Base-by-base conservation (phyloP, 2,888 invertebrate genomes). In the Dasypogon diadema region DNA sequence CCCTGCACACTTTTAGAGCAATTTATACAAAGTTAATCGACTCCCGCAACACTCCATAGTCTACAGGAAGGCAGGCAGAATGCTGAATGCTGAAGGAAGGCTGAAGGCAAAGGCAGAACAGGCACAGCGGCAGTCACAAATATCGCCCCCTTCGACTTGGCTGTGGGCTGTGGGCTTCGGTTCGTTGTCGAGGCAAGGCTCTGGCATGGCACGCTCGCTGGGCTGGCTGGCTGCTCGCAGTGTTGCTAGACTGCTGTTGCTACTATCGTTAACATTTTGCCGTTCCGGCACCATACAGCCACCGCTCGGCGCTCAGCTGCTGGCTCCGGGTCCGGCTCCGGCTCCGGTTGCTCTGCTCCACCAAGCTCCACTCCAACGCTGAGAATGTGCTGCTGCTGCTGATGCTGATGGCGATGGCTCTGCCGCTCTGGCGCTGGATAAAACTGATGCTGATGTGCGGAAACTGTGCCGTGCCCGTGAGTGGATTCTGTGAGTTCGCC, bases 21-120 rank as follows among this genome's bases (percentile, higher is more conserved):
- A 78, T 79, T 79, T 78, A 78, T 77, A 79, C 78, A 76, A 80
- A 80, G 80, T 80, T 80, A 80, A 80, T 80, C 80, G 80, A 78
- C 80, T 80, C 77, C 80, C 79, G 79, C 80, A 80, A 79, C 79
- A 79, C 75, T 78, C 74, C 73, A 46, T 18, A 22, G 68, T 30
- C 34, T 34, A 21, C 34, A 18, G 18, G 37, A n/a, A 16, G 24
- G 22, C n/a, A n/a, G n/a, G n/a, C n/a, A n/a, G n/a, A n/a, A n/a
- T n/a, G n/a, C n/a, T n/a, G n/a, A n/a, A n/a, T n/a, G n/a, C n/a
- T n/a, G n/a, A n/a, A n/a, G n/a, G n/a, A n/a, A n/a, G n/a, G n/a
- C n/a, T 10, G 46, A n/a, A 21, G 16, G 65, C 68, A 14, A 18
- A 30, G 42, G 46, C 10, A 21, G 63, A 21, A 48, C 22, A 3